Evolutionary conservation across 92 coral and sea anemone genomes (phyloP).

Genomic region (Epizoanthus rinbou): DNA sequence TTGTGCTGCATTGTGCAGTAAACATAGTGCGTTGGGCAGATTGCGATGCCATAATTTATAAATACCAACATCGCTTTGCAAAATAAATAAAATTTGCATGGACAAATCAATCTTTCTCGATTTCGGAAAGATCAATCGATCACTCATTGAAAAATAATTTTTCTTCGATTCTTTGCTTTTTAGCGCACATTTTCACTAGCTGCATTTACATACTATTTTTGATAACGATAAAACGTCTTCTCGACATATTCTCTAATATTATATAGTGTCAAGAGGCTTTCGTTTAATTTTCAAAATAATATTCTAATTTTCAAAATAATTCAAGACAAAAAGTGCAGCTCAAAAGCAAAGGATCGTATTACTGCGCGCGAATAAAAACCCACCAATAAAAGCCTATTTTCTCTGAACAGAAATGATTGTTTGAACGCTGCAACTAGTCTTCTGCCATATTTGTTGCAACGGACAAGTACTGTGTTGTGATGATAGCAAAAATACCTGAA

Average conservation of each 20-base stretch:
- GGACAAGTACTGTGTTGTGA: neutral
- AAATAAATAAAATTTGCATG: conserved; percentile 47
- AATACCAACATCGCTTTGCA: conserved; percentile 42
- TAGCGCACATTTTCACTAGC: neutral
- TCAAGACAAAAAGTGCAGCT: neutral
- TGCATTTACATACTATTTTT: neutral
- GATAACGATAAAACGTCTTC: neutral
- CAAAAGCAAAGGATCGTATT: conserved; percentile 15
- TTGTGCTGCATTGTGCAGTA: conserved; percentile 27
- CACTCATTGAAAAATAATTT: conserved; percentile 40
- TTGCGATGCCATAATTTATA: conserved; percentile 30
- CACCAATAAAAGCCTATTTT: conserved; percentile 7
- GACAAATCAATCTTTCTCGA: conserved; percentile 18
- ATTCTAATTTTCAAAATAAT: neutral
- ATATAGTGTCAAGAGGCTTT: neutral
- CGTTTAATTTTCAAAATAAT: neutral
- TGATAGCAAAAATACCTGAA: neutral
- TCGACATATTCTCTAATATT: neutral
- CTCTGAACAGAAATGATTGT: neutral
- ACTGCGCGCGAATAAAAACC: conserved; percentile 21
- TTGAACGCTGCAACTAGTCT: neutral
- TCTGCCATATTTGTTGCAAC: neutral
- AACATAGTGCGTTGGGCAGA: conserved; percentile 7
- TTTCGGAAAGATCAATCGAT: conserved; percentile 1
- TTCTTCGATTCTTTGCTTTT: conserved; percentile 11